Conservation (phyloP, 2,888 invertebrate genomes). For the Fragum sueziense region DNA sequence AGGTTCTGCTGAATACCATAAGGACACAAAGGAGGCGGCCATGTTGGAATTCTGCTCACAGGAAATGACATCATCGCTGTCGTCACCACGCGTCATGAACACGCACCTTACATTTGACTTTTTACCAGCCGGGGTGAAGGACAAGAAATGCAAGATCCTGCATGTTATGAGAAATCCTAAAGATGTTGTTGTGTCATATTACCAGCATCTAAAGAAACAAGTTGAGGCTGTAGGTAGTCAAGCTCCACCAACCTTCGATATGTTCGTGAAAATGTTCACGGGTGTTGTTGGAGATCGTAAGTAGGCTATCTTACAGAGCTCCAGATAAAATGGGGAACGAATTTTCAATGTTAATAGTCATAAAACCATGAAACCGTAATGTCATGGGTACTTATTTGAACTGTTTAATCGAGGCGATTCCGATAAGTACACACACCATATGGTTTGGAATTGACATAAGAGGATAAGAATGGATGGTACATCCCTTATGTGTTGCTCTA, state of each 20-base stretch:
- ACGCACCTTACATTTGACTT: neutral
- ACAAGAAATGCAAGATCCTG: slow-evolving; percentile 3
- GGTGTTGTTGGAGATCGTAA: neutral
- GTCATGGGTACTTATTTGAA: neutral
- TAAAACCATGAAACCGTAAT: neutral
- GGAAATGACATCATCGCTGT: neutral
- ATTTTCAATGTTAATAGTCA: neutral
- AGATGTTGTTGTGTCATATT: neutral
- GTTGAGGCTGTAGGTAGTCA: neutral
- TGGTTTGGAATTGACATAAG: no score
- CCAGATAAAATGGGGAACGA: neutral
- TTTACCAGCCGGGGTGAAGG: neutral
- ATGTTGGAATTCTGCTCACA: slow-evolving; percentile 5
- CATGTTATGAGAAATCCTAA: slow-evolving; percentile 7
- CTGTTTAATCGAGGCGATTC: no score
- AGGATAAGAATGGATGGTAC: no score
- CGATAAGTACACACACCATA: no score
- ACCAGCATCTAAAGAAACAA: neutral
- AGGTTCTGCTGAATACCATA: slow-evolving; percentile 3
- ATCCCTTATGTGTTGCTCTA: no score
- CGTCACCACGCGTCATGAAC: slow-evolving; percentile 10
- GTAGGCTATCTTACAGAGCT: no score
- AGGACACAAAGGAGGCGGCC: neutral
- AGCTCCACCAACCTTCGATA: neutral
- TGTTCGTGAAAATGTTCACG: neutral